These are phyloP conservation scores for Cotesia congregata DNA, from an alignment of 2,888 invertebrate species.

Conservation along the genomic window DNA sequence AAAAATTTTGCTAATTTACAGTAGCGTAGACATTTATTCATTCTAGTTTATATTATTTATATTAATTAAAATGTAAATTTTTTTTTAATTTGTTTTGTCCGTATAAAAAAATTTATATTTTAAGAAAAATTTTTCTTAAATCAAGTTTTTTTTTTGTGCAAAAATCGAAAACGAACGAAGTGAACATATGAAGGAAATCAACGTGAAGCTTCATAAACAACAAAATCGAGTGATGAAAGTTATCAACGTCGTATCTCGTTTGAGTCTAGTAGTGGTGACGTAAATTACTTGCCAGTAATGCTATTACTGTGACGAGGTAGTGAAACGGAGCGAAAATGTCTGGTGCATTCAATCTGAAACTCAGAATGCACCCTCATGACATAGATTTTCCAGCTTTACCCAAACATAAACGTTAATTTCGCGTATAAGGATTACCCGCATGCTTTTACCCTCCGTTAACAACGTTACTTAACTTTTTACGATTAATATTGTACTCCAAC, in stretches of 20 bases:
- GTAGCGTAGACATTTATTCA: no score
- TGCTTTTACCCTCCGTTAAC: conserved; percentile 2
- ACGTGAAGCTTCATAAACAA: neutral
- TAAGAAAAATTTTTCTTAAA: no score
- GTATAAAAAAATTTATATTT: no score
- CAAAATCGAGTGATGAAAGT: conserved; percentile 12
- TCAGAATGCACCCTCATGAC: conserved; percentile 24
- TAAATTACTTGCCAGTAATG: conserved; percentile 6
- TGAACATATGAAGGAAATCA: neutral
- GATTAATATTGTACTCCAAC: conserved; percentile 12
- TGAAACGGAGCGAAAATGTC: conserved; percentile 29
- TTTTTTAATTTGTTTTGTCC: no score
- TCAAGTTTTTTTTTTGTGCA: no score
- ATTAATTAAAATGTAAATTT: no score
- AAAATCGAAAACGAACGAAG: no score
- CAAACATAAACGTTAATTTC: neutral
- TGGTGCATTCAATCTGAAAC: conserved; percentile 27
- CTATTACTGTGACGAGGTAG: conserved; percentile 20
- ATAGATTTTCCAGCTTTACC: conserved; percentile 20
- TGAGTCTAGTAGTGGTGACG: neutral
- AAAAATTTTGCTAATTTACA: no score
- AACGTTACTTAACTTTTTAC: neutral
- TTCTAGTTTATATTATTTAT: no score
- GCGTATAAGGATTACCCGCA: conserved; percentile 1
- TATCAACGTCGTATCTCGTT: conserved; percentile 11